phyloP scores from a whole-genome alignment of 2,113 vertebrate genomes.

The Sander lucioperca region DNA sequence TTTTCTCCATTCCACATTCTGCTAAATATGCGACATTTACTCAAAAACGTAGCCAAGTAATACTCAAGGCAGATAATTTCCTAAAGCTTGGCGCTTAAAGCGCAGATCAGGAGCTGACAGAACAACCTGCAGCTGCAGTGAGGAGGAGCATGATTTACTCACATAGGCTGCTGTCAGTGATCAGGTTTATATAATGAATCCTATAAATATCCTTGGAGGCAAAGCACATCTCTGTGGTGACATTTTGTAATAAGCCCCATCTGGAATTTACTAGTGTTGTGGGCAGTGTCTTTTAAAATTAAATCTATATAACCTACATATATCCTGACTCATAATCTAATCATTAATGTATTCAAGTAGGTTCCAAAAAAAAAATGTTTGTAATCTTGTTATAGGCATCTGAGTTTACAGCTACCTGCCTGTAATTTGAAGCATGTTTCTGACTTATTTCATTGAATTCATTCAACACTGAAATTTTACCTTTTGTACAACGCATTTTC shows the following conservation, averaged over 20 bases:
- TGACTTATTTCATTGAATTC: neutral
- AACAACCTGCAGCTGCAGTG: conserved; percentile 46
- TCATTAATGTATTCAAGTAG: neutral
- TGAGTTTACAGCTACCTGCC: too few relatives aligned
- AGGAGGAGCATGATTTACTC: conserved; percentile 56
- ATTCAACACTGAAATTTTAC: neutral
- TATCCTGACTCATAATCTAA: neutral
- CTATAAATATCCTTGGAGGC: conserved; percentile 66
- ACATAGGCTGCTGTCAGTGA: conserved; percentile 57
- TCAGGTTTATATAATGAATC: conserved; percentile 71
- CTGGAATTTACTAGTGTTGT: conserved; percentile 31
- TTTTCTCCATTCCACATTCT: neutral
- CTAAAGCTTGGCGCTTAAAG: conserved; percentile 15
- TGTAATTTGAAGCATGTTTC: too few relatives aligned
- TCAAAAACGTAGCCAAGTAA: conserved; percentile 9
- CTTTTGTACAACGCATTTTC: neutral
- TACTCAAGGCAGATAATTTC: conserved; percentile 16
- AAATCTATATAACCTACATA: neutral
- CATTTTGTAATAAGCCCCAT: conserved; percentile 61
- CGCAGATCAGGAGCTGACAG: conserved; percentile 39
- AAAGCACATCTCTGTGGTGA: conserved; percentile 53
- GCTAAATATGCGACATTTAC: conserved; percentile 14
- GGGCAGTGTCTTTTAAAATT: conserved; percentile 10
- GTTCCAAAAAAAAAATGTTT: neutral
- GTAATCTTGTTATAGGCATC: neutral